Evolutionary conservation across 2,888 invertebrate species (phyloP), one percentile per base, ranked within the genome.

Genomic region (Tipula confusa): DNA sequence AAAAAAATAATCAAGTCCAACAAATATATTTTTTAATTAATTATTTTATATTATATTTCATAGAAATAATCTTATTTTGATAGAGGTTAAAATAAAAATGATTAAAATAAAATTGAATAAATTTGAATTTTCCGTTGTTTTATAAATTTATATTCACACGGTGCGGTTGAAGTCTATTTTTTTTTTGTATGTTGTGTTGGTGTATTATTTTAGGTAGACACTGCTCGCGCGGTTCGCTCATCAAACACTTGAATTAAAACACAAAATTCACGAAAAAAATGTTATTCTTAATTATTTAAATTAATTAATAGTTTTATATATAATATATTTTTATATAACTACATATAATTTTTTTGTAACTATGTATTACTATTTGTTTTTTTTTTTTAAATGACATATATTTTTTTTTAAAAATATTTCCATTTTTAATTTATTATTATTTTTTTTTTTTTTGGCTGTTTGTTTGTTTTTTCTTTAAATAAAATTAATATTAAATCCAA

Each of bases 1-100:
- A 64, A 64, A 64, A 64, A 64, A 64, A 64, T 64, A 64, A 64
- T 64, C 64, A 64, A 64, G 64, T 64, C 64, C 64, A 64, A 64
- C 64, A 64, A 24, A 24, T 24, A 24, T 64, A 9, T 24, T 64
- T 64, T 64, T 48, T 18, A 64, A 64, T 43, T 43, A 64, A 64
- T 64, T 64, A 64, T 64, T 64, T 64, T 64, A 64, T 64, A 64
- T n/a, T 64, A 64, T 64, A 64, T 64, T 64, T 64, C 64, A 64
- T 64, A 64, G 64, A 64, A 64, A 64, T 64, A 64, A 64, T 64
- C 64, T 64, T 64, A 64, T 64, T 64, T 64, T 64, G 64, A 11
- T 11, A 24, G 24, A 24, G 64, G 64, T 24, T 64, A 64, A 64
- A 64, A 24, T 64, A 64, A 64, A 64, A 64, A 64, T 64, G 64